Percentiles rank a stretch among this genome's conserved stretches.
These are phyloP conservation scores for Lasioglossum marginatum DNA, from an alignment of 2,888 invertebrate genomes.

Conservation along the genomic window DNA sequence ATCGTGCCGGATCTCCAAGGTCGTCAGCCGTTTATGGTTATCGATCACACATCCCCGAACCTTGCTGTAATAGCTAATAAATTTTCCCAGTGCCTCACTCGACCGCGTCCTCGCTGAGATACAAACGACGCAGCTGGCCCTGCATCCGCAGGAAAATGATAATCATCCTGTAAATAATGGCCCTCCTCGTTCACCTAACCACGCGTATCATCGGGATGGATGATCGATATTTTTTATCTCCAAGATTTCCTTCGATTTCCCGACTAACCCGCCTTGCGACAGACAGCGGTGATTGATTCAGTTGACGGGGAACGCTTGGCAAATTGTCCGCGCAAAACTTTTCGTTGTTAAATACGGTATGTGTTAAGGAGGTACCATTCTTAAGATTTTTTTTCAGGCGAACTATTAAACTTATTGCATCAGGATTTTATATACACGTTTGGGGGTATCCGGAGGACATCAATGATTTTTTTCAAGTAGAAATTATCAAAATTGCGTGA, in stretches of 20 bases:
- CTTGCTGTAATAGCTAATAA: constrained; percentile 76
- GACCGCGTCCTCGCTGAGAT: constrained; percentile 58
- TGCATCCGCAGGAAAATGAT: constrained; percentile 45
- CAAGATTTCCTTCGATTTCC: neutral
- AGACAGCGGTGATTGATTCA: neutral
- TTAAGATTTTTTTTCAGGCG: too few relatives aligned
- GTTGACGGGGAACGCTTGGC: neutral
- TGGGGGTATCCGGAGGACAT: too few relatives aligned
- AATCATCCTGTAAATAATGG: constrained; percentile 43
- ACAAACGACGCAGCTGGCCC: constrained; percentile 65
- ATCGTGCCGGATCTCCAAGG: constrained; percentile 70
- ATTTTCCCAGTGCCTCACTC: constrained; percentile 66
- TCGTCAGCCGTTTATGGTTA: constrained; percentile 72
- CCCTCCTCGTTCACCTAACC: too few relatives aligned
- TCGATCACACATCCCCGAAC: constrained; percentile 70
- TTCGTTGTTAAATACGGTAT: too few relatives aligned
- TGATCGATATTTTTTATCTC: neutral
- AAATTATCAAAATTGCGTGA: too few relatives aligned
- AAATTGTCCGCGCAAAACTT: too few relatives aligned
- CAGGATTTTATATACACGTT: too few relatives aligned
- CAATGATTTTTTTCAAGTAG: too few relatives aligned
- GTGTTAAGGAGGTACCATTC: too few relatives aligned
- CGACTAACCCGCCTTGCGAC: neutral
- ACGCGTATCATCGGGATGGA: neutral
- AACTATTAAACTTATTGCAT: too few relatives aligned